phyloP scores from a whole-genome alignment of 2,113 vertebrate species.

The Falco punctatus region DNA sequence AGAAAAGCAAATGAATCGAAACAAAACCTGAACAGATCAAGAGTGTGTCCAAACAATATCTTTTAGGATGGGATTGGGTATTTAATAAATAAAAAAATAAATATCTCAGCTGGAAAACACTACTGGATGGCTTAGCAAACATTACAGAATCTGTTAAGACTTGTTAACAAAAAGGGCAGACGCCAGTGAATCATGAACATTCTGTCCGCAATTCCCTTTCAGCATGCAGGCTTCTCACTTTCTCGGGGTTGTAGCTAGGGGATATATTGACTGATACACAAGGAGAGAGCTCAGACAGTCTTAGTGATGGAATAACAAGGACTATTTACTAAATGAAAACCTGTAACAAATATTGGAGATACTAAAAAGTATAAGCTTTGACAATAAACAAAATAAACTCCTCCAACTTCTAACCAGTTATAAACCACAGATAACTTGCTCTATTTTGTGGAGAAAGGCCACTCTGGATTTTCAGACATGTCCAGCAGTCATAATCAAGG shows the following conservation, averaged over 20 bases:
- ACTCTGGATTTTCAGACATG: neutral
- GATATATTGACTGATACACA: neutral
- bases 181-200: neutral
- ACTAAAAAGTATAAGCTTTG: neutral
- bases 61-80: neutral
- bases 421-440: neutral
- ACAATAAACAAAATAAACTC: neutral
- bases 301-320: neutral
- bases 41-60: neutral
- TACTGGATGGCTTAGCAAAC: neutral
- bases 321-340: neutral
- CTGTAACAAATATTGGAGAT: neutral
- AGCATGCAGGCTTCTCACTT: neutral
- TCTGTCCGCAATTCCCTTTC: neutral
- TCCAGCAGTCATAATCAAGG: neutral
- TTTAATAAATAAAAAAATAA: neutral
- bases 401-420: neutral
- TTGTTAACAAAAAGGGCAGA: neutral
- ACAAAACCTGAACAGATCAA: constrained; percentile 19
- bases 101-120: neutral
- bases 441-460: neutral
- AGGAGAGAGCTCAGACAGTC: neutral
- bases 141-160: neutral
- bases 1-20: neutral
- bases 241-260: neutral